A percentile compares a stretch with the other conserved stretches of the same genome.
Evolutionary conservation across 2,797 vertebrate genomes (phyloP).

Genomic region (Pangasius mekongensis): DNA sequence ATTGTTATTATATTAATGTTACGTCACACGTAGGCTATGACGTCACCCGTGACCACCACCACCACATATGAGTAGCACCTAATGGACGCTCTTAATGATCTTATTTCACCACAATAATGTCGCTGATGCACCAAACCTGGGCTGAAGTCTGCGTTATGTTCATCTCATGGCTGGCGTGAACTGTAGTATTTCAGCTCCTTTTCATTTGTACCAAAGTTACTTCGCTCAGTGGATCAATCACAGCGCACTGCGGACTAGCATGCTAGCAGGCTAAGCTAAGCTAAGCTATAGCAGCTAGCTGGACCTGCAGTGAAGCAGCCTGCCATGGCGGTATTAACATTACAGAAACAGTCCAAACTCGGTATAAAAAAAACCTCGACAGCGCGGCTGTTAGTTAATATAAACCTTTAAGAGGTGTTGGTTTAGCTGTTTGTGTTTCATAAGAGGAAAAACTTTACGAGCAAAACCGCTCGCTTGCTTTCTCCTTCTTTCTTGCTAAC

Average conservation of each 20-base stretch:
- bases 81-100: background rate
- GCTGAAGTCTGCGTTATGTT: background rate
- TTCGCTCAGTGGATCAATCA: background rate
- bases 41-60: background rate
- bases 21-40: background rate
- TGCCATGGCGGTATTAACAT: background rate
- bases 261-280: constrained; percentile 1
- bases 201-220: background rate
- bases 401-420: background rate
- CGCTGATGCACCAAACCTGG: too few relatives aligned
- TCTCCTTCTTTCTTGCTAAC: background rate
- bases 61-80: background rate
- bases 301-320: background rate
- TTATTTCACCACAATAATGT: background rate
- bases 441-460: background rate
- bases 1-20: too few relatives aligned
- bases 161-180: background rate
- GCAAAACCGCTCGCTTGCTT: background rate
- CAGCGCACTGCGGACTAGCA: constrained; percentile 55
- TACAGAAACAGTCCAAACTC: background rate
- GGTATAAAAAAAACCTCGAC: background rate
- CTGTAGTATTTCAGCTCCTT: background rate
- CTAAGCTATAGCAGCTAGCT: background rate
- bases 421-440: background rate
- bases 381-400: background rate